Evolutionary conservation across 2,888 invertebrate genomes (phyloP).

Genomic region (Metopia argyrocephala): DNA sequence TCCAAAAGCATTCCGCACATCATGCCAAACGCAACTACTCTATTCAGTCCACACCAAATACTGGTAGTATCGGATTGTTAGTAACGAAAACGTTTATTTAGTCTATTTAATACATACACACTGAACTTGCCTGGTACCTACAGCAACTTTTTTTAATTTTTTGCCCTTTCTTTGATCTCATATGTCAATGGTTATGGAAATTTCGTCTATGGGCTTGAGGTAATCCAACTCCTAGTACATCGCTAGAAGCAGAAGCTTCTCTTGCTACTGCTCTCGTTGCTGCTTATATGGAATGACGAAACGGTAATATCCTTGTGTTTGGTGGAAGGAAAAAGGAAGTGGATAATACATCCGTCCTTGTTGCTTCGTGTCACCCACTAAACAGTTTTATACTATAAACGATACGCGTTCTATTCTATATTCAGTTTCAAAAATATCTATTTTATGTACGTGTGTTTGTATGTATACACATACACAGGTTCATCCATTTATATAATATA

Average conservation of each 20-base stretch:
- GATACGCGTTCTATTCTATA: slow-evolving; percentile 68
- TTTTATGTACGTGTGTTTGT: background rate
- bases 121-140: slow-evolving; percentile 23
- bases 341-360: slow-evolving; percentile 80
- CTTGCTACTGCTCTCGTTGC: slow-evolving; percentile 21
- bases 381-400: slow-evolving; percentile 66
- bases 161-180: slow-evolving; percentile 45
- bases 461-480: background rate
- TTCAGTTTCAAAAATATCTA: slow-evolving; percentile 25
- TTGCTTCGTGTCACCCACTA: slow-evolving; percentile 79
- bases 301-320: slow-evolving; percentile 80
- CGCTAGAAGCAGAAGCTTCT: slow-evolving; percentile 18
- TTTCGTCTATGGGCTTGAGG: background rate
- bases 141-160: slow-evolving; percentile 45
- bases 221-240: background rate
- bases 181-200: slow-evolving; percentile 38
- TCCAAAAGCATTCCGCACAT: background rate
- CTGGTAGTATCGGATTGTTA: slow-evolving; percentile 8
- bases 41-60: no score
- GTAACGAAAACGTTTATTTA: slow-evolving; percentile 9
- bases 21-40: background rate
- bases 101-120: background rate
- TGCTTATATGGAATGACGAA: slow-evolving; percentile 73
- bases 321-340: slow-evolving; percentile 80
- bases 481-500: background rate